Evolutionary conservation across 37 sponge, comb jelly and placozoan species (phyloP).

Genomic region (Diacarnus erythraeanus): DNA sequence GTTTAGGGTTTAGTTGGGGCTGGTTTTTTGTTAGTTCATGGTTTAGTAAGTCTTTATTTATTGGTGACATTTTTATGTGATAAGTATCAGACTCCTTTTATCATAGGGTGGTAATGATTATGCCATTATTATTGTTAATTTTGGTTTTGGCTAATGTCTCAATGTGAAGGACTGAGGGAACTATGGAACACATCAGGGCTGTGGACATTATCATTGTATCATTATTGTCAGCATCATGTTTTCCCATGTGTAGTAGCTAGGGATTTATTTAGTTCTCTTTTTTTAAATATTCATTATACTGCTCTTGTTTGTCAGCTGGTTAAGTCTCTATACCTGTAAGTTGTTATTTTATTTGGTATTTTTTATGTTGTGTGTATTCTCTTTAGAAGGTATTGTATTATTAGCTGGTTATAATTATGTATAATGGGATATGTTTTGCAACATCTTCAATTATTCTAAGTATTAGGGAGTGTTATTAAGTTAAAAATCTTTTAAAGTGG

Average conservation of each 20-base stretch:
- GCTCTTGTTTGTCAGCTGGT: too few species aligned
- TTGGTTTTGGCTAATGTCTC: slow-evolving; percentile 78
- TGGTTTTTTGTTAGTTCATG: slow-evolving; percentile 83
- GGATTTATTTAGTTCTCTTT: too few species aligned
- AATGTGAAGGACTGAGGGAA: too few species aligned
- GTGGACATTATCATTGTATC: too few species aligned
- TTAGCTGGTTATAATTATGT: slow-evolving; percentile 76
- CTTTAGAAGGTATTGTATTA: slow-evolving; percentile 61
- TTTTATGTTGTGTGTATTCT: slow-evolving; percentile 67
- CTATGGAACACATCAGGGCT: too few species aligned
- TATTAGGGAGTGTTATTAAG: slow-evolving; percentile 71
- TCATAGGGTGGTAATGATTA: slow-evolving; percentile 62
- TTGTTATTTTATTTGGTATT: slow-evolving; percentile 86
- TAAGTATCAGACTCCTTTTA: slow-evolving; percentile 71
- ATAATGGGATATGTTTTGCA: slow-evolving; percentile 87
- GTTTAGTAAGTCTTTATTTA: slow-evolving; percentile 80
- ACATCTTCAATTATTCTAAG: slow-evolving; percentile 42
- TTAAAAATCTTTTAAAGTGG: slow-evolving; percentile 48
- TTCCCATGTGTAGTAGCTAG: too few species aligned
- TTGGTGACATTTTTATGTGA: slow-evolving; percentile 85
- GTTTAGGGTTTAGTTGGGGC: slow-evolving; percentile 61
- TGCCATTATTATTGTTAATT: slow-evolving; percentile 63
- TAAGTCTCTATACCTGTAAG: too few species aligned
- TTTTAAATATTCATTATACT: too few species aligned
- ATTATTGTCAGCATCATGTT: too few species aligned